Base-by-base conservation (phyloP, 2,888 invertebrate species). In the Cryptus viduatorius region DNA sequence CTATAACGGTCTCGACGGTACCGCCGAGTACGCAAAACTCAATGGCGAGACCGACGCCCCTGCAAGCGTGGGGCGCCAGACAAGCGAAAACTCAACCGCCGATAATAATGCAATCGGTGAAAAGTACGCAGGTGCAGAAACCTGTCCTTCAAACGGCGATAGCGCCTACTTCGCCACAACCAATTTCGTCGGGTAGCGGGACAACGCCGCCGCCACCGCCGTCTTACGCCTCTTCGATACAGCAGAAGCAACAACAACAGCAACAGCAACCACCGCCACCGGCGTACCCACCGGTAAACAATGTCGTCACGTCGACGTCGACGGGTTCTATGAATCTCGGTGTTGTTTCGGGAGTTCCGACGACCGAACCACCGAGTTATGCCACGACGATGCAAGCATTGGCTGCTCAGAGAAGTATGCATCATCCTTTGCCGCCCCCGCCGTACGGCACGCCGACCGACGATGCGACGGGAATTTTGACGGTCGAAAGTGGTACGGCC, bases 31-130 rank as follows among this genome's bases (percentile, higher is more conserved):
- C 95, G 4, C 94, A 96, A 72, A 94, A 96, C 56, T 95, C 95
- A 8, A 96, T 96, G 95, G 96, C 96, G 59, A 95, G 97, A 87
- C 97, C 98, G 4, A 97, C 97, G 86, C 97, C 98, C 3, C 94
- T 97, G 78, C 97, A 96, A 92, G 97, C 97, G 67, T 97, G 98
- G 96, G 96, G 97, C 79, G 97, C 98, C 78, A 95, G 97, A 71
- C 98, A 98, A 93, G 96, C 98, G 53, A 97, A 97, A 91, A 97
- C 98, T 24, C 98, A 98, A 91, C 97, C 98, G 69, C 98, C 98
- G 7, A 98, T 99, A 87, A 98, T 99, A 86, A 99, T 98, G 98
- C 98, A 98, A 93, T 98, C 98, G 44, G 99, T 99, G 19, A 98
- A 98, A 93, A 98, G 98, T 94, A 98, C 98, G 19, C 98, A 98